These are phyloP conservation scores for Hephaestus fuliginosus DNA, from an alignment of 2,797 vertebrate species.

Conservation along the genomic window DNA sequence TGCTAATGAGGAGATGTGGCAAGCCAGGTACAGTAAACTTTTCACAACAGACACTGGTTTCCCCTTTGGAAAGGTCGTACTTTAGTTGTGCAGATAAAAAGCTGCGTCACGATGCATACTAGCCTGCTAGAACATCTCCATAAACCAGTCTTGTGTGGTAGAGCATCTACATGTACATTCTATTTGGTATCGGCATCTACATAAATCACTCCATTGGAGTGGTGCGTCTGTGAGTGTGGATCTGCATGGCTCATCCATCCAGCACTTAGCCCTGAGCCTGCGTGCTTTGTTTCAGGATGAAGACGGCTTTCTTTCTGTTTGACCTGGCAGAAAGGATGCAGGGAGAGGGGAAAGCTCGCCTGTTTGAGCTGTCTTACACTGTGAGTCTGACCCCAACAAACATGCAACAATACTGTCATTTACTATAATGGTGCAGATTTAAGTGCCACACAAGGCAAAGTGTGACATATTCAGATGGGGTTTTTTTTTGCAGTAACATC, in stretches of 20 bases:
- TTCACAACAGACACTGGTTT: slow-evolving; percentile 11
- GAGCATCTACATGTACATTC: slow-evolving; percentile 81
- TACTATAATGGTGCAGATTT: slow-evolving; percentile 44
- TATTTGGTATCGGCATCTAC: slow-evolving; percentile 79
- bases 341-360: slow-evolving; percentile 77
- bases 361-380: slow-evolving; percentile 87
- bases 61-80: slow-evolving; percentile 34
- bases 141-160: slow-evolving; percentile 82
- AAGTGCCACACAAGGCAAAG: slow-evolving; percentile 42
- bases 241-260: slow-evolving; percentile 81
- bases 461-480: neutral
- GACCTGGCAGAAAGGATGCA: slow-evolving; percentile 91
- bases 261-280: slow-evolving; percentile 78
- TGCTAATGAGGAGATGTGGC: slow-evolving; percentile 99
- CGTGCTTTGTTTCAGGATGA: slow-evolving; percentile 91
- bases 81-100: slow-evolving; percentile 63
- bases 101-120: slow-evolving; percentile 72
- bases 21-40: slow-evolving; percentile 90
- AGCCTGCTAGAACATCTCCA: slow-evolving; percentile 75
- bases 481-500: slow-evolving; percentile 31
- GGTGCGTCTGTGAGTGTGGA: slow-evolving; percentile 75
- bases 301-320: slow-evolving; percentile 98
- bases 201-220: slow-evolving; percentile 84
- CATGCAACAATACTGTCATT: slow-evolving; percentile 33
- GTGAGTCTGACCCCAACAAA: slow-evolving; percentile 79